Evolutionary conservation across 2,797 vertebrate species (phyloP).

Genomic region (Macropus fuliginosus): DNA sequence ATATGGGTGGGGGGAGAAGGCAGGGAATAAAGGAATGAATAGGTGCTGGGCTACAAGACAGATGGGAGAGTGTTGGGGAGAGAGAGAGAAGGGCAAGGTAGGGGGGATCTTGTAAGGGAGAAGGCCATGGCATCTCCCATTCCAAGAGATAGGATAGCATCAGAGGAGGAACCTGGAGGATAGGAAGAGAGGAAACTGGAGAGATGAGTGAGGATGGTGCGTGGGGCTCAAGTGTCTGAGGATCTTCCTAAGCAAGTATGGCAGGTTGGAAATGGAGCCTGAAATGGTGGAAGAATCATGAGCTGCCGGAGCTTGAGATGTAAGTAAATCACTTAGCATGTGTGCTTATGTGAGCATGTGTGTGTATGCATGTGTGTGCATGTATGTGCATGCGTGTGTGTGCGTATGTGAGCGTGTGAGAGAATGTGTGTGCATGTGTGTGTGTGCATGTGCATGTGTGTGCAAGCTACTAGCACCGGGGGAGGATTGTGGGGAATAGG

Average conservation of each 20-base stretch:
- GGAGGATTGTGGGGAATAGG: neutral
- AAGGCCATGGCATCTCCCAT: neutral
- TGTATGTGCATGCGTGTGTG: neutral
- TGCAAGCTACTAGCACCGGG: neutral
- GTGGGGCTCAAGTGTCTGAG: neutral
- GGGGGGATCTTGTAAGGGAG: neutral
- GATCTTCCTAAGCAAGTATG: neutral
- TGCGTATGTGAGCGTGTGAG: neutral
- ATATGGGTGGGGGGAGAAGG: conserved; percentile 41
- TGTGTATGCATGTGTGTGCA: neutral
- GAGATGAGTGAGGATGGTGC: neutral
- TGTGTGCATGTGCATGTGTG: neutral
- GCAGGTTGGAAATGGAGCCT: neutral
- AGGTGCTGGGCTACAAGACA: neutral
- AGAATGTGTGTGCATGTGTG: too few species aligned
- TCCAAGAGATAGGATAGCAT: neutral
- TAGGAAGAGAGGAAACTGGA: neutral
- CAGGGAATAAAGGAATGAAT: conserved; percentile 13
- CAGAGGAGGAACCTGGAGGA: neutral
- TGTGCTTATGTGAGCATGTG: neutral
- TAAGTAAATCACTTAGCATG: neutral
- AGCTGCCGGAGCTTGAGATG: neutral
- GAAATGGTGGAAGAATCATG: neutral
- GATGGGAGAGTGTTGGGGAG: conserved; percentile 22
- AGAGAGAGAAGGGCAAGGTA: neutral